Conservation (phyloP, 2,888 invertebrate genomes). For the Drosophila neotestacea region DNA sequence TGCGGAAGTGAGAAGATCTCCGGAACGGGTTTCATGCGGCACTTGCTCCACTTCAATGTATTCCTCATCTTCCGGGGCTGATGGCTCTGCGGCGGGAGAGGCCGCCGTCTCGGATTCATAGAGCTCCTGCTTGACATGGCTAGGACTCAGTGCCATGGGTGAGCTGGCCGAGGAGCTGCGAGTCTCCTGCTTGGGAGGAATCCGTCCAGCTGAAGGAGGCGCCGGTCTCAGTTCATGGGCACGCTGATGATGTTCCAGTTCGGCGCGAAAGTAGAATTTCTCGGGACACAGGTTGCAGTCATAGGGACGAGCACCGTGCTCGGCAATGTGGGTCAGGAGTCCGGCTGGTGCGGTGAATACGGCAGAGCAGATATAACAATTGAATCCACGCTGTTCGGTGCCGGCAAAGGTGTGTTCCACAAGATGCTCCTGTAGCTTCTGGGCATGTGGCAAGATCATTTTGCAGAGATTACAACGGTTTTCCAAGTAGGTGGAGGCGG, state of each 20-base stretch:
- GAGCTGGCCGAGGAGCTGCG: constrained; percentile 41
- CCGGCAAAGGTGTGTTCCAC: constrained; percentile 97
- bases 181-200: constrained; percentile 32
- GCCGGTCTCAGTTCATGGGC: constrained; percentile 86
- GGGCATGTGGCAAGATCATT: constrained; percentile 91
- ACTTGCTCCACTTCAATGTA: constrained; percentile 85
- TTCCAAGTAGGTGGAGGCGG: constrained; percentile 81
- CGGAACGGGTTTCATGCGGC: constrained; percentile 63
- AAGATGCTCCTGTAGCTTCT: constrained; percentile 93
- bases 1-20: constrained; percentile 23
- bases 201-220: neutral
- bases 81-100: constrained; percentile 38
- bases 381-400: constrained; percentile 90
- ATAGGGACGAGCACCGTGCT: constrained; percentile 94
- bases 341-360: constrained; percentile 94
- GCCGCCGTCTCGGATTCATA: constrained; percentile 63
- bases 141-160: constrained; percentile 35
- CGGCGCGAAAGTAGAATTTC: constrained; percentile 96
- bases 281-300: constrained; percentile 93
- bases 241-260: constrained; percentile 94
- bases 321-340: constrained; percentile 93
- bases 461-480: constrained; percentile 91
- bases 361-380: constrained; percentile 95
- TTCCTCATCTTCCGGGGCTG: constrained; percentile 83
- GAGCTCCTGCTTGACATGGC: constrained; percentile 65